Base-by-base conservation (phyloP, 2,888 invertebrate species). In the Neocrepidodera transversa region DNA sequence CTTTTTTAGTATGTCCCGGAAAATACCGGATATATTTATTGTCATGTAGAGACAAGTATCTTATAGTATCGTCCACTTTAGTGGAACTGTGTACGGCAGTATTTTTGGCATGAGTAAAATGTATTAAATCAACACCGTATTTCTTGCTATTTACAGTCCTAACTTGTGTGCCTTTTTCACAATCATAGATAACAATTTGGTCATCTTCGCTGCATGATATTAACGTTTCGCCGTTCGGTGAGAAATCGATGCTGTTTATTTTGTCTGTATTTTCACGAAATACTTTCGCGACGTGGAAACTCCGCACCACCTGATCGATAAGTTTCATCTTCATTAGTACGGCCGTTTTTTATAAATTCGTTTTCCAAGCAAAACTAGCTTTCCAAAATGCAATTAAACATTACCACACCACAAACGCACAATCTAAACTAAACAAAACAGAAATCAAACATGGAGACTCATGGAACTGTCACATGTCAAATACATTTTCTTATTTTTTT, bases 81-180 rank as follows among this genome's bases (percentile, higher is more conserved):
- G 99, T 99, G n/a, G 98, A 98, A 81, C 97, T 95, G 81, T 99
- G 99, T 70, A 99, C 93, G 14, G 97, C 99, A 59, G 97, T 95
- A 78, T 97, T 97, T 78, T 94, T 94, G 1, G 97, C 96, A 81
- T 99, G 99, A 50, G 99, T 98, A 76, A 98, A 99, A 77, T 97
- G 95, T 75, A 99, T 97, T 66, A 99, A 82, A 82, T 98, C 98
- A 16, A 99, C 99, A 54, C 99, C 99, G 83, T 99, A 99, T 80
- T 99, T 99, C 82, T 99, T 99, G 72, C 97, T 98, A 82, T 99
- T 99, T 1, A 99, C 91, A 53, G 97, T 96, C 61, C 95, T 87
- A 76, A 95, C 93, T 78, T 96, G 95, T 70, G 93, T 93, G 68
- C 99, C 99, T 76, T 95, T 96, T 79, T 97, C 95, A 79, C 98